Base-by-base conservation (phyloP, 2,797 vertebrate species). In the Chromis chromis region DNA sequence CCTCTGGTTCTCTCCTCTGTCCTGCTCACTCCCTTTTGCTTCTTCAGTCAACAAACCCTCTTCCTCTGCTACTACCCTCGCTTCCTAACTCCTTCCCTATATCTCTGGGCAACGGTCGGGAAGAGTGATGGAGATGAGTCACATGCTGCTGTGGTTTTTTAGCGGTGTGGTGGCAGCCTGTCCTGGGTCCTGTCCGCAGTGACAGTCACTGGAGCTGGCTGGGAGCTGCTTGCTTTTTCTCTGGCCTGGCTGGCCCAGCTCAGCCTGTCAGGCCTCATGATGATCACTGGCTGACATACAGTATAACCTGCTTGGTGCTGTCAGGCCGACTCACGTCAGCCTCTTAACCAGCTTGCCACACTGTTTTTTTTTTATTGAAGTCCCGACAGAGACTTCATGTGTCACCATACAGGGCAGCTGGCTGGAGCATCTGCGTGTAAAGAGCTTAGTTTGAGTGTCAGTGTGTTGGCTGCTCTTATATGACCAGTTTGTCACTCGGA, bases 231-330 rank as follows among this genome's bases (percentile, higher is more conserved):
- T 82, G 81, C 76, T 89, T 89, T 88, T 91, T 89, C 86, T 79
- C 70, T 39, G 72, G 81, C 82, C 85, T 81, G 80, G 81, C 87
- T 77, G 85, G 83, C 82, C 84, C 57, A 28, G 78, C 86, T 85
- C 79, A 78, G 86, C 80, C 89, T 92, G 93, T 92, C 93, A 90
- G 78, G 31, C 79, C 59, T 83, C 79, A 90, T 94, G 90, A 92
- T 76, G 90, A 90, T 93, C 90, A 89, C 87, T 78, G 63, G 79
- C 88, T 92, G 89, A 91, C 87, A 82, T 83, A 81, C 76, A 90
- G 86, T 79, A 84, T 84, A 89, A 91, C 92, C 91, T 93, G 93
- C 89, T 90, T 90, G 88, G 86, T 79, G 87, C 91, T 92, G 93
- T 92, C 93, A 91, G 78, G 72, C 81, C 56, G 28, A 65, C 82